These are phyloP conservation scores for Pseudomyrmex gracilis DNA, from an alignment of 1,140 invertebrate species.

Conservation along the genomic window DNA sequence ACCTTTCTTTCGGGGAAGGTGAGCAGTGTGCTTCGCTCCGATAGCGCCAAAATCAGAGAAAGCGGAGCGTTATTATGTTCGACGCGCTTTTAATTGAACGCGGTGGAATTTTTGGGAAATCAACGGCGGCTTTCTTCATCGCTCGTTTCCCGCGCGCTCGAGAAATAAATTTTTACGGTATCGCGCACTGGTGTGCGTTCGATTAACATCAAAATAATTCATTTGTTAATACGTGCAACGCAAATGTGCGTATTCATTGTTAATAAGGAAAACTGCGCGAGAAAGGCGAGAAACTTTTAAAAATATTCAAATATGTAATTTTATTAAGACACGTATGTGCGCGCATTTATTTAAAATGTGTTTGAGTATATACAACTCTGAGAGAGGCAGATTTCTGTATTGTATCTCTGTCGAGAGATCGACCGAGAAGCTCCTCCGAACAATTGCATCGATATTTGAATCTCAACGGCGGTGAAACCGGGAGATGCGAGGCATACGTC, in stretches of 20 bases:
- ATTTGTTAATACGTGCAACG: too few relatives aligned
- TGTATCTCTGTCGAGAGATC: neutral
- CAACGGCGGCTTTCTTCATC: constrained; percentile 26
- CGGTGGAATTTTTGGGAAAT: constrained; percentile 55
- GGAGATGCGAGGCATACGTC: constrained; percentile 54
- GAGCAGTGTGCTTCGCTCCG: constrained; percentile 30
- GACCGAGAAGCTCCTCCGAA: neutral
- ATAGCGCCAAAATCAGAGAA: constrained; percentile 64
- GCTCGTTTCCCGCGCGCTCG: constrained; percentile 22
- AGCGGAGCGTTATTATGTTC: constrained; percentile 57
- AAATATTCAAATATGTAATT: neutral
- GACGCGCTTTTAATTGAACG: constrained; percentile 54
- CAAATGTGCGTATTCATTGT: neutral
- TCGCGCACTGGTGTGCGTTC: neutral
- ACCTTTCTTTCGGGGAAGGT: constrained; percentile 52
- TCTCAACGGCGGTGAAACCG: constrained; percentile 30
- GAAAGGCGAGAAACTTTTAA: neutral
- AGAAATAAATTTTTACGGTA: constrained; percentile 13
- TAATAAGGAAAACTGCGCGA: neutral
- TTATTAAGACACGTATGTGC: neutral
- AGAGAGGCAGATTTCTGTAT: neutral
- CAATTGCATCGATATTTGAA: constrained; percentile 30
- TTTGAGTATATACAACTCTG: neutral
- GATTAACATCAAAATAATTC: neutral
- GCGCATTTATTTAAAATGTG: neutral